A percentile compares a stretch with the other conserved stretches of the same genome.
Conservation (phyloP, 2,113 vertebrate genomes). For the Ahaetulla prasina region DNA sequence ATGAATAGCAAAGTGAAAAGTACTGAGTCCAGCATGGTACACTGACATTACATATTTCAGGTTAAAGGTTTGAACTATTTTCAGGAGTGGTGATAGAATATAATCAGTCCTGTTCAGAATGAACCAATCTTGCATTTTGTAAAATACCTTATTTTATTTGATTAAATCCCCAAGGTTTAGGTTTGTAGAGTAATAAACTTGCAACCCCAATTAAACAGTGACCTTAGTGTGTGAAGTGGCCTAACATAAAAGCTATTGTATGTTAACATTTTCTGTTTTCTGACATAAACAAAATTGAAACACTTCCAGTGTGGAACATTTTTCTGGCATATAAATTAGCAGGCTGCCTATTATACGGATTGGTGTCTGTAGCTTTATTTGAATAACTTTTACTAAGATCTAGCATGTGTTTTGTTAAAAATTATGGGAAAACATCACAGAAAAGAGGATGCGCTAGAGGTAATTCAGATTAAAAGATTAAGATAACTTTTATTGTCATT, state of each 20-base stretch:
- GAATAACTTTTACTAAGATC: background rate
- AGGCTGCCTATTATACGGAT: background rate
- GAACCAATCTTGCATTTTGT: conserved; percentile 4
- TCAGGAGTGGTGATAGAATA: background rate
- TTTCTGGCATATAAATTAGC: background rate
- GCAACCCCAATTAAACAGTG: conserved; percentile 3
- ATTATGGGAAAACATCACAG: background rate
- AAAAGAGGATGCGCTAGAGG: background rate
- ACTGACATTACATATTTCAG: conserved; percentile 23
- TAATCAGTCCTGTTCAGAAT: conserved; percentile 47
- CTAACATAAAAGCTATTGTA: conserved; percentile 26
- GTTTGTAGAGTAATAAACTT: conserved; percentile 18
- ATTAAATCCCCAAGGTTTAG: conserved; percentile 8
- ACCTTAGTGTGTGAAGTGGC: background rate
- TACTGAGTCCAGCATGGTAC: conserved; percentile 67
- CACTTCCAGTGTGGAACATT: background rate
- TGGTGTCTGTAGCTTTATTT: rapidly evolving
- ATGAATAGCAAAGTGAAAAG: conserved; percentile 21
- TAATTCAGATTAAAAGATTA: background rate
- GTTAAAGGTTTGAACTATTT: conserved; percentile 35
- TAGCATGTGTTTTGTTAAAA: background rate
- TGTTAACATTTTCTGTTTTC: conserved; percentile 39
- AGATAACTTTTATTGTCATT: no score
- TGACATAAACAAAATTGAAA: conserved; percentile 33
- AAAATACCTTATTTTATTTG: conserved; percentile 39